Base-by-base conservation (phyloP, 2,797 vertebrate species). In the Esox lucius region DNA sequence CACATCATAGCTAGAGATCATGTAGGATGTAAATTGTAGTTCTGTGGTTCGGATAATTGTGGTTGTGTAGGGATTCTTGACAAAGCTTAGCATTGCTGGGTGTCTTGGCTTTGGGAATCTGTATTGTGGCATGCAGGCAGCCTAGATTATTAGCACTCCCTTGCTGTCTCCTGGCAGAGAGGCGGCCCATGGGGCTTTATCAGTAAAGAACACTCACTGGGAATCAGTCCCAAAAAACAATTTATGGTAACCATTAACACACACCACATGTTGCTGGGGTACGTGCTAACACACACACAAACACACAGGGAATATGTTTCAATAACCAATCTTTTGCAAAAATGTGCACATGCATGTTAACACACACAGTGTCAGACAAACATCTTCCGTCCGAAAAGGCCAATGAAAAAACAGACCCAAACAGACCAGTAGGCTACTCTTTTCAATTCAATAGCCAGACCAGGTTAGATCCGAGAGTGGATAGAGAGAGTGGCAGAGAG, bases 181-280 rank as follows among this genome's bases (percentile, higher is more conserved):
- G 80, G 74, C 31, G 19, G 73, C 78, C 73, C 79, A 62, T 33
- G 70, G 74, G 80, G 81, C 74, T 87, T 91, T 89, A 90, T 90
- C 87, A 83, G 84, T 74, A 78, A 73, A 65, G 26, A 84, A 88
- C 87, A 89, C 82, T 82, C 68, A 5, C 68, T 72, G 65, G 75
- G 77, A 86, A 76, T 77, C 66, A 12, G 76, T 74, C 73, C 76
- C 81, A 78, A 70, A 79, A 75, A 78, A 69, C 42, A 17, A 79
- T 80, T 79, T 76, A 82, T 70, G 73, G 65, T 83, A 80, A 71
- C 68, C 74, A 78, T 78, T 76, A 78, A 79, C 26, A 13, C 59
- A 4, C 2, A 76, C 51, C 74, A 78, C 56, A 39, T 39, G 35
- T 8, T 35, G 35, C 35, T 66, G 53, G 19, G 35, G 12, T 28